phyloP scores from a whole-genome alignment of 2,113 vertebrate genomes.

The Psilopsiagon aymara region DNA sequence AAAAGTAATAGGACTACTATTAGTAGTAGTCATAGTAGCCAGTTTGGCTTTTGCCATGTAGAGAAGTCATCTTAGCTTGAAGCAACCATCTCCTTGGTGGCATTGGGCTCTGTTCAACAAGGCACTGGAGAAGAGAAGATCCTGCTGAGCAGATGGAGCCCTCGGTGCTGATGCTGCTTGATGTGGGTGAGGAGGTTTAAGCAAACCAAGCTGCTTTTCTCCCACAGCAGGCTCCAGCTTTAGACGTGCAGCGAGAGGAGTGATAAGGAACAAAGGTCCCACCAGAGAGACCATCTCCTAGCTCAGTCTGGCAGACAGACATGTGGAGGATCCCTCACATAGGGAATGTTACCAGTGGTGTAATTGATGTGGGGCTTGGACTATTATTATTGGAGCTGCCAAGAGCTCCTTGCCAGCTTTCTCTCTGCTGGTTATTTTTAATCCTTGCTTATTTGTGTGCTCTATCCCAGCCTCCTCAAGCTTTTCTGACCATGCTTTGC shows the following conservation, averaged over 20 bases:
- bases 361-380: conserved; percentile 3
- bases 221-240: neutral
- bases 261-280: conserved; percentile 11
- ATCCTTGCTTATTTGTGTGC: conserved; percentile 43
- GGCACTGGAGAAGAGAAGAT: neutral
- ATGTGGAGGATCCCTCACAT: neutral
- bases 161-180: neutral
- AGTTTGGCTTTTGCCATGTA: neutral
- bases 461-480: neutral
- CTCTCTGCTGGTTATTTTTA: conserved; percentile 48
- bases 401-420: conserved; percentile 39
- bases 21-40: neutral
- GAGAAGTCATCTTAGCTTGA: no score
- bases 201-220: neutral
- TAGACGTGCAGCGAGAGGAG: neutral
- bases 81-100: rapidly evolving
- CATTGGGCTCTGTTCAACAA: neutral
- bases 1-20: neutral
- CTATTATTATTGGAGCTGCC: conserved; percentile 50
- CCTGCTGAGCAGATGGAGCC: rapidly evolving
- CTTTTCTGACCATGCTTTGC: conserved; percentile 28
- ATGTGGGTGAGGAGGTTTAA: neutral
- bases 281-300: neutral
- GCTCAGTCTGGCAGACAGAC: neutral
- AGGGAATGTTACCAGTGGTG: neutral